phyloP scores from a whole-genome alignment of 92 coral and sea anemone genomes.

The Porites cylindrica region DNA sequence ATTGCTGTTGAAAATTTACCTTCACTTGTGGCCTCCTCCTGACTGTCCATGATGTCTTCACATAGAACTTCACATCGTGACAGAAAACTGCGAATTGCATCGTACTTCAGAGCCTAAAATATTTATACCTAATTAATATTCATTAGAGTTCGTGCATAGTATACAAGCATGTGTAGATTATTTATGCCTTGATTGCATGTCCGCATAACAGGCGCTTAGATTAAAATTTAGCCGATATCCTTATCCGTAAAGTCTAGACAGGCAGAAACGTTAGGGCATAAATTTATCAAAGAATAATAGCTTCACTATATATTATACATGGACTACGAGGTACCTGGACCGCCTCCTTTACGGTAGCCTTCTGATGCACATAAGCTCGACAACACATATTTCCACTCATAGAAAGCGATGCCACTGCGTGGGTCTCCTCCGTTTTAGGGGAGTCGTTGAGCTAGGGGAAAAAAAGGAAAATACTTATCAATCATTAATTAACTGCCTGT shows the following conservation, averaged over 20 bases:
- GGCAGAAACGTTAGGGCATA: background rate
- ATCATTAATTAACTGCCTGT: background rate
- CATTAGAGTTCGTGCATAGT: too few relatives aligned
- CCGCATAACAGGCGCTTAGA: too few relatives aligned
- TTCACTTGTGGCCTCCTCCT: slow-evolving; percentile 46
- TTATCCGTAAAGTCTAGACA: too few relatives aligned
- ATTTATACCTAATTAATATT: too few relatives aligned
- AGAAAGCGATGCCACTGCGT: slow-evolving; percentile 50
- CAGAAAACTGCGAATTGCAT: slow-evolving; percentile 84
- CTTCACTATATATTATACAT: background rate
- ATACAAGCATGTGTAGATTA: too few relatives aligned
- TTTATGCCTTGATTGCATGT: too few relatives aligned
- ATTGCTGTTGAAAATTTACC: background rate
- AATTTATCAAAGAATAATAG: background rate
- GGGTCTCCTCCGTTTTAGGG: slow-evolving; percentile 49
- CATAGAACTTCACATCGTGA: slow-evolving; percentile 94
- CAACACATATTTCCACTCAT: slow-evolving; percentile 79
- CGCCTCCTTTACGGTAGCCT: slow-evolving; percentile 89
- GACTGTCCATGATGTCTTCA: slow-evolving; percentile 86
- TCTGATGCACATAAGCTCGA: slow-evolving; percentile 87
- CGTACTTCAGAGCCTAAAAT: slow-evolving; percentile 86
- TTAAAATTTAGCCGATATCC: too few relatives aligned
- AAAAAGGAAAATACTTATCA: background rate
- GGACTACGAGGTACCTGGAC: slow-evolving; percentile 57
- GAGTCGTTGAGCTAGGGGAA: slow-evolving; percentile 20